Evolutionary conservation across 2,113 vertebrate species (phyloP), one percentile per base, ranked within the genome.

Genomic region (Falcunculus frontatus): DNA sequence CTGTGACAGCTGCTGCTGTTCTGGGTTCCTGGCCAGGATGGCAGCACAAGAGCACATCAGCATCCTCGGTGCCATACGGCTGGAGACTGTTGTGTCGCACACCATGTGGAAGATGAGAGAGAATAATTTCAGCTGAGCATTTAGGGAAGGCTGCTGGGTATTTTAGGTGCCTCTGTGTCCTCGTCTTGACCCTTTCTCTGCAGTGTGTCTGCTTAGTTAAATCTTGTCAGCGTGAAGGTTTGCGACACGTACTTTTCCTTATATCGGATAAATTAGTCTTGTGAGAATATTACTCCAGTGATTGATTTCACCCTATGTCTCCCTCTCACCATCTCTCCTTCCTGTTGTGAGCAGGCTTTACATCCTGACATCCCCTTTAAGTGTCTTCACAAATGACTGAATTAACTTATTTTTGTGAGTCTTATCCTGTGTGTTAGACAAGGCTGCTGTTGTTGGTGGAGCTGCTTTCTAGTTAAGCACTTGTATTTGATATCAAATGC

Each of bases 61-160:
- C 70, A 70, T 83, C 93, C 84, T 92, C 8, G 25, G 68, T 78
- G 68, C 84, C 78, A 82, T 94, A 95, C 63, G 74, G 42, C 65
- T 29, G 7, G 86, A 95, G 95, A 94, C 95, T 32, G 72, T 4
- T 56, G 73, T 68, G 86, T 69, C 77, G n/a, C 95, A 74, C 69
- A 77, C 90, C 91, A 60, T 22, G 90, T 68, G 83, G 64, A 84
- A 62, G 95, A 96, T 94, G 94, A 97, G 96, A 97, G 97, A 81
- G 93, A 92, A 96, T 95, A 16, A 87, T 96, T 97, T 94, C 96
- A 96, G 90, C 56, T 11, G 92, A 93, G 95, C 26, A 3, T 81
- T 86, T 81, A 18, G 83, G 80, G 84, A 47, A 93, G 77, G 83
- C 86, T 84, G 73, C 64, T 55, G 77, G 80, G 49, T 81, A 8